These are phyloP conservation scores for Phrynocephalus forsythii DNA, from an alignment of 2,797 vertebrate species.

Conservation along the genomic window DNA sequence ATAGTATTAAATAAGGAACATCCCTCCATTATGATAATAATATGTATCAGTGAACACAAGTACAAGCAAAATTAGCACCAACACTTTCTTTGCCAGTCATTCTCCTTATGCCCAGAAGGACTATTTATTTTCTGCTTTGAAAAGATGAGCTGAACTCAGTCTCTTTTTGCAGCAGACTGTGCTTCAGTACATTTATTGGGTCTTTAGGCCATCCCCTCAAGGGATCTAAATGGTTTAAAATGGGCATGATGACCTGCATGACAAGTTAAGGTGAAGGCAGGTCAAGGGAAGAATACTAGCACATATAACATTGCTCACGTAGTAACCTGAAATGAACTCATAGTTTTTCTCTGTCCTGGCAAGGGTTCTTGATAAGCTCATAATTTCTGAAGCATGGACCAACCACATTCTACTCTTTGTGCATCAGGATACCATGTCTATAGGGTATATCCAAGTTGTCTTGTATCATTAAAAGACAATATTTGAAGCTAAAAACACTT, in stretches of 20 bases:
- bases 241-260: background rate
- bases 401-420: background rate
- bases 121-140: conserved; percentile 9
- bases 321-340: conserved; percentile 1
- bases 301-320: background rate
- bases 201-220: conserved; percentile 4
- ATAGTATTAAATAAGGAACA: background rate
- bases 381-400: background rate
- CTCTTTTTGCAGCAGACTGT: background rate
- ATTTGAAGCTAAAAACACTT: too few species aligned
- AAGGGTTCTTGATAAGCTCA: background rate
- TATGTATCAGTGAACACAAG: background rate
- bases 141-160: background rate
- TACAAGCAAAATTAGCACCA: conserved; percentile 18
- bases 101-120: background rate
- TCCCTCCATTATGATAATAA: background rate
- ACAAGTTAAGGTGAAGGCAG: background rate
- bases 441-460: background rate
- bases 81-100: background rate
- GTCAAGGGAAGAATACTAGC: background rate
- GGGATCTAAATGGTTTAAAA: conserved; percentile 3
- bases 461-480: too few species aligned
- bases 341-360: background rate
- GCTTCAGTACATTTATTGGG: background rate
- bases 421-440: background rate